Evolutionary conservation across 2,888 invertebrate genomes (phyloP).

Genomic region (Drosophila rellima): DNA sequence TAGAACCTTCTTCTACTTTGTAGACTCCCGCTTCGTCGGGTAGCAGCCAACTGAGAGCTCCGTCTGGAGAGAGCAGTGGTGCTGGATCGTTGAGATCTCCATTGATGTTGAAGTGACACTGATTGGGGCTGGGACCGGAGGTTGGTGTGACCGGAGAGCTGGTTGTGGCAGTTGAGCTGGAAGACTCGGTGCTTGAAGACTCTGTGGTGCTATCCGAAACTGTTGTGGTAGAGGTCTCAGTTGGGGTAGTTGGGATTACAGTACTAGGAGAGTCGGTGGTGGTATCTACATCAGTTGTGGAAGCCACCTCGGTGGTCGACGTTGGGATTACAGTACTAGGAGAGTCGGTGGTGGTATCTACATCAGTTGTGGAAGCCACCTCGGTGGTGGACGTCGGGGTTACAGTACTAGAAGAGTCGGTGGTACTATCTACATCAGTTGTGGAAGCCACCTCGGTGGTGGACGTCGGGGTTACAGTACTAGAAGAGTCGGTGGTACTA

Average conservation of each 20-base stretch:
- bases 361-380: not conserved
- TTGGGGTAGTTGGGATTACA: not conserved
- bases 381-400: not conserved
- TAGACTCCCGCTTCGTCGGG: slow-evolving; percentile 74
- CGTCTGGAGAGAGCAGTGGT: slow-evolving; percentile 87
- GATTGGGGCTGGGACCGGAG: slow-evolving; percentile 30
- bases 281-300: not conserved
- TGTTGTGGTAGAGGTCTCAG: not conserved
- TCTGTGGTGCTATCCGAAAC: not conserved
- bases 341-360: not conserved
- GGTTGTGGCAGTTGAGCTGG: slow-evolving; percentile 29
- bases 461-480: not conserved
- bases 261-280: slow-evolving; percentile 11
- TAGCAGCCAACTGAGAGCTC: slow-evolving; percentile 74
- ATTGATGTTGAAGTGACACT: slow-evolving; percentile 70
- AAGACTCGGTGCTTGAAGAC: slow-evolving; percentile 4
- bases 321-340: slow-evolving; percentile 18
- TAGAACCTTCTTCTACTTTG: slow-evolving; percentile 62
- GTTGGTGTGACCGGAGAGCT: slow-evolving; percentile 18
- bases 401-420: not conserved
- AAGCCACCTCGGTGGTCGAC: slow-evolving; percentile 1
- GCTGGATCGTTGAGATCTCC: slow-evolving; percentile 86
- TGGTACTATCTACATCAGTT: not conserved
- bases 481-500: slow-evolving; percentile 2
- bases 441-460: slow-evolving; percentile 6